phyloP scores from a whole-genome alignment of 2,113 vertebrate genomes.

The Todiramphus saurophagus region DNA sequence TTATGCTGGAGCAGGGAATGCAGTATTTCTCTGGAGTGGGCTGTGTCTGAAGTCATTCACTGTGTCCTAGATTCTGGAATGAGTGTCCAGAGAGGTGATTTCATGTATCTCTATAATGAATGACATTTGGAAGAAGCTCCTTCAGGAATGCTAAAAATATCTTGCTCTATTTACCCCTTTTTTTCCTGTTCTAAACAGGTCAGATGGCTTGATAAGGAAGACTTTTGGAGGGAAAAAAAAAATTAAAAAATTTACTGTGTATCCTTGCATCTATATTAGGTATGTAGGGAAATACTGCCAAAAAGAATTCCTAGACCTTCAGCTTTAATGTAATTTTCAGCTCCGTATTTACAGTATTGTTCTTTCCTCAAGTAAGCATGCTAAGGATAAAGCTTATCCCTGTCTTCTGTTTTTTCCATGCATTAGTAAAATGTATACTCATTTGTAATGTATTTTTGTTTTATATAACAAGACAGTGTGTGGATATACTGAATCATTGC shows the following conservation, averaged over 20 bases:
- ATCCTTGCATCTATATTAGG: background rate
- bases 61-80: conserved; percentile 25
- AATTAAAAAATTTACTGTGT: too few species aligned
- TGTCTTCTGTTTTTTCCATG: background rate
- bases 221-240: background rate
- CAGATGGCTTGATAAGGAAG: background rate
- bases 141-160: conserved; percentile 36
- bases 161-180: background rate
- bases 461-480: background rate
- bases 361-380: background rate
- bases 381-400: background rate
- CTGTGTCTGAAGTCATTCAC: background rate
- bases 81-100: conserved; percentile 11
- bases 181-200: background rate
- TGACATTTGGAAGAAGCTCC: conserved; percentile 14
- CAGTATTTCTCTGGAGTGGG: conserved; percentile 22
- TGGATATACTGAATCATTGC: background rate
- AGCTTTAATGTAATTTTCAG: background rate
- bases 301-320: background rate
- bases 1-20: background rate
- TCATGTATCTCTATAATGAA: background rate
- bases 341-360: background rate
- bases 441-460: background rate
- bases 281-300: background rate
- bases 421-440: background rate